Conservation (phyloP, 2,888 invertebrate genomes). For the Graphium colonna region DNA sequence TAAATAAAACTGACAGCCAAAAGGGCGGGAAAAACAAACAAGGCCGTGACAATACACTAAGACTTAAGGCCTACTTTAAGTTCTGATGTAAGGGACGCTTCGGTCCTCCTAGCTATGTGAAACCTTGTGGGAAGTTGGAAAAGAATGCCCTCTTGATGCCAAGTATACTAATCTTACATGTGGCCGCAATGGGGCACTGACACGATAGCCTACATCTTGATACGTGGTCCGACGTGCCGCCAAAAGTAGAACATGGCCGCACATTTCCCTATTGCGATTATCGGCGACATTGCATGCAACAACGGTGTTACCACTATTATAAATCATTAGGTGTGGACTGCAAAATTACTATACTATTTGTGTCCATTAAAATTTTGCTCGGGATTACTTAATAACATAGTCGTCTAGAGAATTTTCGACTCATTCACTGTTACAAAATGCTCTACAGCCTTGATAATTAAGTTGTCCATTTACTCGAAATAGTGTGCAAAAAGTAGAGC, state of each 20-base stretch:
- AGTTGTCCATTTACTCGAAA: too few relatives aligned
- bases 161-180: constrained; percentile 11
- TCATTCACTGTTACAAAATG: neutral
- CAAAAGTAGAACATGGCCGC: constrained; percentile 24
- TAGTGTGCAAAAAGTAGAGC: too few relatives aligned
- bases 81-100: constrained; percentile 7
- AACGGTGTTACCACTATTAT: neutral
- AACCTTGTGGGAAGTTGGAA: neutral
- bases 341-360: neutral
- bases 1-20: neutral
- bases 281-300: constrained; percentile 1
- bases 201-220: constrained; percentile 29
- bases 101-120: constrained; percentile 6
- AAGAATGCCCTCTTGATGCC: constrained; percentile 14
- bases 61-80: neutral
- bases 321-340: neutral
- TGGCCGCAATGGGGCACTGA: constrained; percentile 19
- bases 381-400: too few relatives aligned
- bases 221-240: constrained; percentile 25
- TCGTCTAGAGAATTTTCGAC: too few relatives aligned
- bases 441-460: too few relatives aligned
- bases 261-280: constrained; percentile 12
- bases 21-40: neutral
- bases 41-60: neutral
- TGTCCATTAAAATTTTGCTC: neutral